phyloP scores from a whole-genome alignment of 2,797 vertebrate genomes.

The Chanos chanos region DNA sequence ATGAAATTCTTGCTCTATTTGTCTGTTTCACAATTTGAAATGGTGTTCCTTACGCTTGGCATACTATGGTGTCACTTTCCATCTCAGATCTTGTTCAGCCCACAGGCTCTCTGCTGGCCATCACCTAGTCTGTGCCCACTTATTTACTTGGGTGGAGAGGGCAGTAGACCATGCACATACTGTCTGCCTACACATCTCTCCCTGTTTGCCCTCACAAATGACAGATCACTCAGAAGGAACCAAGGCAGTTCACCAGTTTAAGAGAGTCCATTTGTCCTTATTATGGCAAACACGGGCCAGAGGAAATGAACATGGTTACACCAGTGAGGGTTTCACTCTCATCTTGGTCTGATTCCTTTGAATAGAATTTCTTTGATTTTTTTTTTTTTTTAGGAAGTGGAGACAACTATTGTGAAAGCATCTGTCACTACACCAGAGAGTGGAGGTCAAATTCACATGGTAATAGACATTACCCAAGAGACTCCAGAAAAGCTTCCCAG shows the following conservation, averaged over 20 bases:
- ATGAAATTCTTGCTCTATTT: constrained; percentile 43
- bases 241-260: constrained; percentile 23
- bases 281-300: not conserved
- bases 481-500: constrained; percentile 1
- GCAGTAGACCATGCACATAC: constrained; percentile 41
- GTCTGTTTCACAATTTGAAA: not conserved
- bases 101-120: constrained; percentile 48
- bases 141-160: constrained; percentile 61
- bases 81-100: constrained; percentile 63
- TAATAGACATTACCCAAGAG: constrained; percentile 53
- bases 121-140: constrained; percentile 51
- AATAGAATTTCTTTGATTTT: constrained; percentile 8
- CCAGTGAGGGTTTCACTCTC: not conserved
- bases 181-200: constrained; percentile 2
- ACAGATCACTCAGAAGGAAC: constrained; percentile 26
- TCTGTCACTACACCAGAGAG: constrained; percentile 48
- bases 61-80: constrained; percentile 56
- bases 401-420: constrained; percentile 38
- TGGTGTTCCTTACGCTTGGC: constrained; percentile 30
- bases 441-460: constrained; percentile 39
- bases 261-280: constrained; percentile 20
- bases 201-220: constrained; percentile 17
- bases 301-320: not conserved
- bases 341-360: not conserved
- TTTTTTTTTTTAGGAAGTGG: constrained; percentile 43